Evolutionary conservation across 2,888 invertebrate genomes (phyloP).

Genomic region (Lumbricus terrestris): DNA sequence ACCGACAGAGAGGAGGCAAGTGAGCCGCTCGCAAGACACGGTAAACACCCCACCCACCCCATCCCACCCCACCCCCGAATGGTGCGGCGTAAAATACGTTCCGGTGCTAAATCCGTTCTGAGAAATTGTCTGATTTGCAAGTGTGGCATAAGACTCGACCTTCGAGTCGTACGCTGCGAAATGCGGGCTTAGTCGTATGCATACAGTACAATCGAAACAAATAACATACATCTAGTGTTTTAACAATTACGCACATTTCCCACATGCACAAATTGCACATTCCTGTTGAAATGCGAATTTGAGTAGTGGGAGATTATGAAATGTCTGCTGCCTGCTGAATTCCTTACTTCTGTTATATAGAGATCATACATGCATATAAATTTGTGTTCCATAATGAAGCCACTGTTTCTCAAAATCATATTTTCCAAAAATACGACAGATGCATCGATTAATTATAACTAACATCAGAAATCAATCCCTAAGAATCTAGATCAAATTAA

Average conservation of each 20-base stretch:
- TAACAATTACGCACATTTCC: no score
- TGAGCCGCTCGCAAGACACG: constrained; percentile 3
- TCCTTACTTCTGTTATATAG: no score
- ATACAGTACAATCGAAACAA: not conserved
- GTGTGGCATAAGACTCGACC: not conserved
- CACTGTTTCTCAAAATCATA: not conserved
- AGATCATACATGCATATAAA: not conserved
- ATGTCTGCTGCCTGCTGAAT: no score
- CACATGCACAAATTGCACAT: no score
- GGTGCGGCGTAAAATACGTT: not conserved
- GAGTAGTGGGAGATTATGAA: no score
- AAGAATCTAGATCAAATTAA: no score
- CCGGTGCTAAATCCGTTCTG: not conserved
- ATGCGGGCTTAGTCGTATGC: not conserved
- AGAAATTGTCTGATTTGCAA: not conserved
- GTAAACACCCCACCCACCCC: not conserved
- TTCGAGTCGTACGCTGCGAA: not conserved
- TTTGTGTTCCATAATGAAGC: not conserved
- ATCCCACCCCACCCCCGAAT: not conserved
- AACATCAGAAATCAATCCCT: no score
- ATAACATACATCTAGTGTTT: not conserved
- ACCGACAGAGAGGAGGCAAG: not conserved
- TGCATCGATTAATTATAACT: not conserved
- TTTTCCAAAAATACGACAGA: not conserved
- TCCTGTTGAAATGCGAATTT: no score